Evolutionary conservation across 2,888 invertebrate genomes (phyloP).

Genomic region (Heliothis peltigera): DNA sequence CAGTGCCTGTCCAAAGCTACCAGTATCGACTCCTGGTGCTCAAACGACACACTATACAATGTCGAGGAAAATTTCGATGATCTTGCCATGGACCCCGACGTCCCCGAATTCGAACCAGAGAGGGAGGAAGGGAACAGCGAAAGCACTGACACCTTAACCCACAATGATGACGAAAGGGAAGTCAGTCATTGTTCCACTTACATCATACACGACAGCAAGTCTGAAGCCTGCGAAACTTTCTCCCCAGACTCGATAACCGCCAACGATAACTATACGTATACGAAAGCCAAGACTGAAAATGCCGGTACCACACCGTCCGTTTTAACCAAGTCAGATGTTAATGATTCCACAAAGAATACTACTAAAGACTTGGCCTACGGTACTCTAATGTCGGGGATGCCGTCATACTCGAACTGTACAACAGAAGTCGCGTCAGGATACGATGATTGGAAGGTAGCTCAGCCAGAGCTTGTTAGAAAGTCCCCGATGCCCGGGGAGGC

Average conservation of each 20-base stretch:
- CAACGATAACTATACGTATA: conserved; percentile 82
- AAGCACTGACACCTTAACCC: conserved; percentile 82
- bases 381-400: conserved; percentile 80
- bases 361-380: conserved; percentile 84
- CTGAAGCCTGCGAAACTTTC: conserved; percentile 81
- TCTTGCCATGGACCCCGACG: conserved; percentile 80
- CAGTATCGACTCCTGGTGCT: conserved; percentile 91
- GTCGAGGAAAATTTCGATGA: conserved; percentile 90
- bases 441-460: conserved; percentile 81
- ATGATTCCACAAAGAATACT: conserved; percentile 80
- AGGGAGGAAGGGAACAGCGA: conserved; percentile 78
- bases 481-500: conserved; percentile 73
- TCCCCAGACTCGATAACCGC: conserved; percentile 85
- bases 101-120: conserved; percentile 71
- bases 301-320: conserved; percentile 72
- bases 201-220: conserved; percentile 83
- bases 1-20: conserved; percentile 88
- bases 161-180: conserved; percentile 82
- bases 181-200: conserved; percentile 83
- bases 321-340: conserved; percentile 76
- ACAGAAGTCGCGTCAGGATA: conserved; percentile 76
- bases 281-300: conserved; percentile 79
- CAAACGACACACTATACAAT: conserved; percentile 91
- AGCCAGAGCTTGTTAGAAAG: conserved; percentile 80
- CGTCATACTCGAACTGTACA: conserved; percentile 83